These are phyloP conservation scores for Labia minor DNA, from an alignment of 2,888 invertebrate genomes.

Conservation along the genomic window DNA sequence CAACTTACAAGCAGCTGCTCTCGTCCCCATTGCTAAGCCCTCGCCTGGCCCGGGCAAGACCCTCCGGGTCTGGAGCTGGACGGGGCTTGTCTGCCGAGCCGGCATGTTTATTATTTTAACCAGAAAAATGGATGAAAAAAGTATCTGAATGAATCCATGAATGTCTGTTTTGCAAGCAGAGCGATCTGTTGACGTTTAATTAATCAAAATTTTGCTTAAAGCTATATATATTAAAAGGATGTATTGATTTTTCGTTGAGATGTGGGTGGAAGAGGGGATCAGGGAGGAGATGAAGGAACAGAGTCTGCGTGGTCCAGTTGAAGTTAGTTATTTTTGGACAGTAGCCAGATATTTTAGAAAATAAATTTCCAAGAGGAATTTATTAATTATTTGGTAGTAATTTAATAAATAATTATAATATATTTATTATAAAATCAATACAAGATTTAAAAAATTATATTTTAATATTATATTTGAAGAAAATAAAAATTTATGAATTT, in stretches of 20 bases:
- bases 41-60: constrained; percentile 3
- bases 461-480: no score
- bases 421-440: no score
- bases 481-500: no score
- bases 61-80: background rate
- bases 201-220: background rate
- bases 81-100: background rate
- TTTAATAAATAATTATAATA: no score
- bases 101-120: background rate
- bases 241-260: background rate
- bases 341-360: background rate
- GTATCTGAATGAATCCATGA: no score
- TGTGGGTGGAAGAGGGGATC: background rate
- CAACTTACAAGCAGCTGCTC: constrained; percentile 84
- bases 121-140: no score
- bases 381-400: no score
- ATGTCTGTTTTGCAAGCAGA: no score
- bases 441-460: no score
- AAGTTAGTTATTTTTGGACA: background rate
- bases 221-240: background rate
- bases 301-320: constrained; percentile 6
- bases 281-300: background rate
- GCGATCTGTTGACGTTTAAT: background rate
- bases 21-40: constrained; percentile 71
- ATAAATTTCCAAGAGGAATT: no score